These are phyloP conservation scores for Gymnarchus niloticus DNA, from an alignment of 2,113 vertebrate species.

Conservation along the genomic window DNA sequence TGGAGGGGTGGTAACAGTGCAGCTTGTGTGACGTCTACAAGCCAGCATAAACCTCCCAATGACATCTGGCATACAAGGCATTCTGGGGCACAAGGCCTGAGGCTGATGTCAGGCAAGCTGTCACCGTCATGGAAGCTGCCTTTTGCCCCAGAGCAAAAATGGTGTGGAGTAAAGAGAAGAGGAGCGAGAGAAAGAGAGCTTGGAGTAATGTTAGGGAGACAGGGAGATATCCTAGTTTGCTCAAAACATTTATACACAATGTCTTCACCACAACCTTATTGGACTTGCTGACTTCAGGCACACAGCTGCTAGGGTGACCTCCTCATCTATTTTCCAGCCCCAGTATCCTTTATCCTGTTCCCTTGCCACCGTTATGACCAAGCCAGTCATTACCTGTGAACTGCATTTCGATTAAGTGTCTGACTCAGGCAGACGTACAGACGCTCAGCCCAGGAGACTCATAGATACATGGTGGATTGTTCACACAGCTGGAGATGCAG, in stretches of 20 bases:
- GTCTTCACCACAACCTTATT: not conserved
- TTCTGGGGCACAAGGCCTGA: too few relatives aligned
- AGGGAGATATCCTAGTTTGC: not conserved
- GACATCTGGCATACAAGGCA: too few relatives aligned
- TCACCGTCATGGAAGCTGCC: too few relatives aligned
- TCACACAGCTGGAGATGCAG: not conserved
- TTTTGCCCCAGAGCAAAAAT: too few relatives aligned
- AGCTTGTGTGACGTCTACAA: too few relatives aligned
- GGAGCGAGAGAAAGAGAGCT: not conserved
- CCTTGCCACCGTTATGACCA: not conserved
- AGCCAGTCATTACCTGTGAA: not conserved
- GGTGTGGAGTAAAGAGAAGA: too few relatives aligned
- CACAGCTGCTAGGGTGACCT: not conserved
- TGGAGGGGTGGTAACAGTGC: not conserved
- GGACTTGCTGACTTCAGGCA: not conserved
- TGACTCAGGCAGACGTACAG: not conserved
- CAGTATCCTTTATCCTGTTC: not conserved
- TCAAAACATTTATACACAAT: not conserved
- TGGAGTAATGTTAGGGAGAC: not conserved
- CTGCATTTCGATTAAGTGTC: not conserved
- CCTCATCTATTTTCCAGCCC: not conserved
- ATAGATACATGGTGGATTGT: not conserved
- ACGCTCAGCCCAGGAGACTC: not conserved
- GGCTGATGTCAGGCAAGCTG: too few relatives aligned
- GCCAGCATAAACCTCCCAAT: not conserved